Base-by-base conservation (phyloP, 2,888 invertebrate species). In the Thereva nobilitata region DNA sequence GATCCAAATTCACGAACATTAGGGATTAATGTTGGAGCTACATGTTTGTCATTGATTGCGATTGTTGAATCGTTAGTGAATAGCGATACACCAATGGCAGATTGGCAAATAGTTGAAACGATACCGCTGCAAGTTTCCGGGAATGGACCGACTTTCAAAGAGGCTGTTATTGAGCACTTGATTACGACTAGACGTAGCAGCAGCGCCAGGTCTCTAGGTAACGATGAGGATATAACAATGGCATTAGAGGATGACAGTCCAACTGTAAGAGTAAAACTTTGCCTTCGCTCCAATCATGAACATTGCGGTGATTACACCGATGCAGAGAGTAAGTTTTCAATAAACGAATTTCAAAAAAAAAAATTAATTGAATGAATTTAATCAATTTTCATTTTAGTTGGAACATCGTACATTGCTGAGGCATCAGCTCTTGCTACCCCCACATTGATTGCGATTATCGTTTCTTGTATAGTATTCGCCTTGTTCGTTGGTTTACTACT, bases 271-370 rank as follows among this genome's bases (percentile, higher is more conserved):
- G 89, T 94, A 10, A 90, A 91, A 74, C 84, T 95, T 42, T 95
- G 95, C 74, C 83, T 95, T 61, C 86, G 89, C 73, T 87, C 89
- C 53, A 91, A 91, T 77, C 87, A 88, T 63, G 90, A 92, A 66
- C 89, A 90, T 72, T 93, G 94, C 80, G 91, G 94, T 40, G 91
- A 91, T 49, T 91, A 90, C 78, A 85, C 89, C 0, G 90, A 91
- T 76, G 94, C 94, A 37, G 91, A 92, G 76, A 87, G 92, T 92
- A 78, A 89, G 91, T 87, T 34, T 47, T 47, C 47, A 12, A n/a
- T n/a, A n/a, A n/a, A n/a, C n/a, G n/a, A 8, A n/a, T 47, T n/a
- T 47, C 6, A 7, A 47, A 47, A n/a, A 23, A 49, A 9, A 2
- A 3, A 10, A 47, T 5, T 47, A 3, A 10, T 49, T 10, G 6